Evolutionary conservation across 2,888 invertebrate species (phyloP), one percentile per base, ranked within the genome.

Genomic region (Melanargia galathea): DNA sequence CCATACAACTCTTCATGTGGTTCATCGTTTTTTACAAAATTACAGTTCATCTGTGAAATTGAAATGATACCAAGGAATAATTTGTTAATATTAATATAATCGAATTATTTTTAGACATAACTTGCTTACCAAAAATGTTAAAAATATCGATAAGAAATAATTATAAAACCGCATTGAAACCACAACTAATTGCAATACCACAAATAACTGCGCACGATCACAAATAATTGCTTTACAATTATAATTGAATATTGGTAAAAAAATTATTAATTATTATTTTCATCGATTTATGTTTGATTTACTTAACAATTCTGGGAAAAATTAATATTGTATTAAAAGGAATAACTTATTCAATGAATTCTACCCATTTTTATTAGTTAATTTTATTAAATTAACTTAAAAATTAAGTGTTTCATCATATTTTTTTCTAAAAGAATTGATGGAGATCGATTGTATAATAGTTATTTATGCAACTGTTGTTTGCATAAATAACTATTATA

Each of bases 91-190:
- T 2, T 11, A 6, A n/a, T 40, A 11, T 3, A 40, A 7, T 40
- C 18, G 1, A 8, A 18, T 18, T 43, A 43, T 1, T 24, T 24
- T n/a, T 46, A 6, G 0, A 6, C 26, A 5, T 35, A 46, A 30
- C 13, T 20, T 43, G 22, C 38, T 65, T 30, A 65, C 65, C 38
- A 51, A 20, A 26, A 45, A 49, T 49, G 45, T 20, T 18, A 62
- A 10, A 46, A 52, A 22, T 24, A 26, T 43, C 18, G 49, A 20
- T 30, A 54, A 20, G 11, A 59, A 59, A 35, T 24, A n/a, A 5
- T 26, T 46, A 26, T 38, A 46, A 58, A 54, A n/a, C 63, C 45
- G 46, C 63, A 63, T 63, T 63, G 35, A 26, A 43, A 24, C 24
- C 24, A 51, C 38, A n/a, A n/a, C n/a, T n/a, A n/a, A n/a, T n/a